Evolutionary conservation across 2,888 invertebrate species (phyloP).

Genomic region (Steinernema carpocapsae): DNA sequence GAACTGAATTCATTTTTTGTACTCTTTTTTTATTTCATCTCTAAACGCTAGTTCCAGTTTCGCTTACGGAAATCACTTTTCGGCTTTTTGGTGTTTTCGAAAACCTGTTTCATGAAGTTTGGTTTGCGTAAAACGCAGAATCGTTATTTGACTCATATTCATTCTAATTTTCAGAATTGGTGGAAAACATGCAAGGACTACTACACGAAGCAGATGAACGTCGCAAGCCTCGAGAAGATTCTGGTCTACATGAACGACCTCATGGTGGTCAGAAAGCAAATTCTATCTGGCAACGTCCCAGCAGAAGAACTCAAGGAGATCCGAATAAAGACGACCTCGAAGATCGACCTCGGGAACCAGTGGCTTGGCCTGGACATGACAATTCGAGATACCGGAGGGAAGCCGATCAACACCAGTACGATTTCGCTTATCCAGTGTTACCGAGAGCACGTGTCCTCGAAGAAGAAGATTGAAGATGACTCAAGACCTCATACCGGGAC

Average conservation of each 20-base stretch:
- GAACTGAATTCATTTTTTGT: too few species aligned
- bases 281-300: slow-evolving; percentile 48
- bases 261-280: slow-evolving; percentile 41
- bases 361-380: slow-evolving; percentile 47
- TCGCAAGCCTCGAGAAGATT: slow-evolving; percentile 32
- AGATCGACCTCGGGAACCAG: slow-evolving; percentile 49
- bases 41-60: too few species aligned
- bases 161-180: not conserved
- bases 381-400: slow-evolving; percentile 46
- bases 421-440: slow-evolving; percentile 42
- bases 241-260: slow-evolving; percentile 42
- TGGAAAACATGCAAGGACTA: slow-evolving; percentile 18
- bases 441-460: slow-evolving; percentile 35
- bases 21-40: too few species aligned
- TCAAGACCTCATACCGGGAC: not conserved
- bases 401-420: slow-evolving; percentile 38
- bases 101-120: too few species aligned
- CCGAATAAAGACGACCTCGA: slow-evolving; percentile 34
- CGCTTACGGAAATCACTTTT: too few species aligned
- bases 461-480: not conserved
- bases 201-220: slow-evolving; percentile 17
- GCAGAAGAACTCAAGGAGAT: slow-evolving; percentile 46
- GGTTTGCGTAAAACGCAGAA: too few species aligned
- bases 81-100: too few species aligned
- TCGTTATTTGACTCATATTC: too few species aligned